A percentile compares a stretch with the other conserved stretches of the same genome.
These are phyloP conservation scores for Stegana nigrithorax DNA, from an alignment of 2,888 invertebrate species.

Conservation along the genomic window DNA sequence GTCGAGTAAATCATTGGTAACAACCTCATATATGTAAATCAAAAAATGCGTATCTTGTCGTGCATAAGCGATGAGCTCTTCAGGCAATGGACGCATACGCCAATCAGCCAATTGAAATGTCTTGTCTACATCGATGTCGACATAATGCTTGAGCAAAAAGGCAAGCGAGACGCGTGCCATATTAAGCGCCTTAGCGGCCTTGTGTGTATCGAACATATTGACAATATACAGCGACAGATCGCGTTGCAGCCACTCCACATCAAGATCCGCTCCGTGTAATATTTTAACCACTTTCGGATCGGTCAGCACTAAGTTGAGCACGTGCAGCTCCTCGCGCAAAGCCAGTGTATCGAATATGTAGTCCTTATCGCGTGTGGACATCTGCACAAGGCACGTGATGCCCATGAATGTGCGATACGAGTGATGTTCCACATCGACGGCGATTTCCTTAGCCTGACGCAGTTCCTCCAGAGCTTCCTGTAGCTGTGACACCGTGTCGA, in stretches of 20 bases:
- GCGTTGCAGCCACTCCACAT: conserved; percentile 93
- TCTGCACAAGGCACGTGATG: conserved; percentile 94
- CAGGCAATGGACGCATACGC: conserved; percentile 90
- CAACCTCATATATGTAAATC: conserved; percentile 85
- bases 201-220: conserved; percentile 96
- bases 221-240: conserved; percentile 96
- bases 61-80: conserved; percentile 85
- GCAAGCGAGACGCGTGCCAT: conserved; percentile 80
- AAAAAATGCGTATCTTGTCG: conserved; percentile 95
- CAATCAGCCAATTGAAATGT: conserved; percentile 95
- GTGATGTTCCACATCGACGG: conserved; percentile 94
- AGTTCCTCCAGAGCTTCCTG: conserved; percentile 77
- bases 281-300: conserved; percentile 91
- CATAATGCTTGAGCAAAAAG: conserved; percentile 82
- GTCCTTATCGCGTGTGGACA: conserved; percentile 84
- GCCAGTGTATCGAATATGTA: conserved; percentile 90
- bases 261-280: conserved; percentile 90
- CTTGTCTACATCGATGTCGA: conserved; percentile 85
- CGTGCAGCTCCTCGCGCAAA: conserved; percentile 83
- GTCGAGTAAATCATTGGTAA: conserved; percentile 80
- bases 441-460: conserved; percentile 77
- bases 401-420: conserved; percentile 93
- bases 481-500: conserved; percentile 77
- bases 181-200: conserved; percentile 82
- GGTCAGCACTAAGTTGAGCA: conserved; percentile 90